These are phyloP conservation scores for Orthosia gracilis DNA, from an alignment of 2,888 invertebrate genomes.

Conservation along the genomic window DNA sequence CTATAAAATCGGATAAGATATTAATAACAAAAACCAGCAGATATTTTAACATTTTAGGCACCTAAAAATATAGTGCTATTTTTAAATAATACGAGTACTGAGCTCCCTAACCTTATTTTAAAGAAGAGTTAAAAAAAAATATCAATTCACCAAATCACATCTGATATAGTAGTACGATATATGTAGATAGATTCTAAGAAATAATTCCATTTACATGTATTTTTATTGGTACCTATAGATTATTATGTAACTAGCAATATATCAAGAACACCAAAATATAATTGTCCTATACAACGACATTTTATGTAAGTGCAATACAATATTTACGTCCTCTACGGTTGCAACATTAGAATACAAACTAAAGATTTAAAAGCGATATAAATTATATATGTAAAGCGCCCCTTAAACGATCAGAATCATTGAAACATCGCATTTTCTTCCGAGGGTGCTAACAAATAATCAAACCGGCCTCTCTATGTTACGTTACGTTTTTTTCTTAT, in stretches of 20 bases:
- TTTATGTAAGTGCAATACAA: neutral
- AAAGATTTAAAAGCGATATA: neutral
- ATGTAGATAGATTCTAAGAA: slow-evolving; percentile 17
- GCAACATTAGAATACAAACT: neutral
- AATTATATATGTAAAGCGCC: neutral
- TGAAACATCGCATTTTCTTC: neutral
- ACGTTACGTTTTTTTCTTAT: too few species aligned
- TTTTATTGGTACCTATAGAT: neutral
- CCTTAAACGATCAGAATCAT: slow-evolving; percentile 4
- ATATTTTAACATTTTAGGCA: neutral
- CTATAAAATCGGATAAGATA: neutral
- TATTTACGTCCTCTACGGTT: neutral
- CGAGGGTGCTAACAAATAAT: neutral
- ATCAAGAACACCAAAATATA: neutral
- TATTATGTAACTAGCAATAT: slow-evolving; percentile 9
- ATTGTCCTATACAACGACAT: slow-evolving; percentile 1
- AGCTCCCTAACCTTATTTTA: slow-evolving; percentile 17
- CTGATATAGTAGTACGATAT: neutral
- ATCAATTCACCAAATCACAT: slow-evolving; percentile 24
- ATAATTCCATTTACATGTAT: slow-evolving; percentile 3
- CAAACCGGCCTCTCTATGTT: too few species aligned
- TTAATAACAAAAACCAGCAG: neutral
- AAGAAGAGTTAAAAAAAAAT: neutral
- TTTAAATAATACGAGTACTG: neutral
- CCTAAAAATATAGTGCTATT: neutral